Base-by-base conservation (phyloP, 2,888 invertebrate species). In the Coenonympha arcania region DNA sequence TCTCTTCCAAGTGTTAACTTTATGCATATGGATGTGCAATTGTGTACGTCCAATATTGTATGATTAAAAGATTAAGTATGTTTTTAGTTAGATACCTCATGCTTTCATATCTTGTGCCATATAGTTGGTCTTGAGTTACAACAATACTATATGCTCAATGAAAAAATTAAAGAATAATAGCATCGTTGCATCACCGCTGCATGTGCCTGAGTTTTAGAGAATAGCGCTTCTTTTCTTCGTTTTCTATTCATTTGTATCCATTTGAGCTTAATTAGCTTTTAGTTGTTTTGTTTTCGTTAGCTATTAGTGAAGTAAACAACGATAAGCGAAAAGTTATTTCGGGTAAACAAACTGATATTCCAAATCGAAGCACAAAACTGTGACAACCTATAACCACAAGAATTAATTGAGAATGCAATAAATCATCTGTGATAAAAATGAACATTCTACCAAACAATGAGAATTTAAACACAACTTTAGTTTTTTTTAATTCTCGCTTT, bases 281-380 rank as follows among this genome's bases (percentile, higher is more conserved):
- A 37, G n/a, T 37, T 20, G 22, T 20, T 20, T 20, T 37, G 36
- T 20, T 37, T 37, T 20, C 37, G 37, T 37, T 22, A 1, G 13
- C 37, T 22, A 13, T 37, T 37, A 37, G 22, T 6, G 13, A 22
- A 37, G 22, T 37, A 37, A 37, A 37, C 37, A 37, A 37, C 22
- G 37, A 37, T 9, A 15, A 37, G 22, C 22, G 22, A 22, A 37
- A 37, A 15, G 3, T 36, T 36, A n/a, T 36, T 36, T 36, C 5
- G 11, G 31, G 36, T 36, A 36, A 36, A 36, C 36, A 36, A 36
- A 9, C 6, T 33, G 9, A 36, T 36, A 11, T 19, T 36, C 20
- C n/a, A 11, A 36, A 13, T 37, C 22, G 13, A 13, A 2, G 37
- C 20, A 18, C 15, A 1, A 16, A 16, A 15, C 16, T 13, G 22